Base-by-base conservation (phyloP, 2,888 invertebrate species). In the Platerodrilus igneus region DNA sequence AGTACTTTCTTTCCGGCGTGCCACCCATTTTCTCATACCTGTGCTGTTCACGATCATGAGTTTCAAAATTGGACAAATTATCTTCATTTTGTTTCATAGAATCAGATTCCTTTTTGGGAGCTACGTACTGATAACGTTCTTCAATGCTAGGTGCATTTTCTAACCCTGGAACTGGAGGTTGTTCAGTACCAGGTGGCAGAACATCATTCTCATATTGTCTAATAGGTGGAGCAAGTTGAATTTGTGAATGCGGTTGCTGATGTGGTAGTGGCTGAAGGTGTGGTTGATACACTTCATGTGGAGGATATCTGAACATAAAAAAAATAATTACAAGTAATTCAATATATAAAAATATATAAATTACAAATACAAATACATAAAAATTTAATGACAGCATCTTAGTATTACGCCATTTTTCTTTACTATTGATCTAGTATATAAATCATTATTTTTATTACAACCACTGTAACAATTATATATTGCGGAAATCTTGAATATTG, bases 101-200 rank as follows among this genome's bases (percentile, higher is more conserved):
- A 22, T 7, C n/a, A 26, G 10, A 14, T 36, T 33, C 16, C n/a
- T n/a, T n/a, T n/a, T n/a, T n/a, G n/a, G n/a, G n/a, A n/a, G n/a
- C n/a, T n/a, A n/a, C 49, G n/a, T 47, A 37, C 1, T 21, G 25
- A 37, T 41, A 52, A 13, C 52, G 23, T 7, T 48, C 51, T 4
- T 75, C 74, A 53, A 74, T 74, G 7, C 74, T 46, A 1, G 56
- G 73, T 1, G 75, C 71, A 14, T 72, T 72, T 57, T 79, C 79
- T 57, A 76, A 75, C 14, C 79, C 79, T 21, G 78, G 78, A 11
- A 76, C 73, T 1, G 78, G 74, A 4, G 79, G 78, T 56, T 79
- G 78, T 41, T 75, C 75, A 1, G 79, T 78, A 8, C 78, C 78
- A 5, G 78, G 78, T 9, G 78, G 78, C 39, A 74, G 71, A 25